These are phyloP conservation scores for Thalpophila matura DNA, from an alignment of 2,888 invertebrate species.

Conservation along the genomic window DNA sequence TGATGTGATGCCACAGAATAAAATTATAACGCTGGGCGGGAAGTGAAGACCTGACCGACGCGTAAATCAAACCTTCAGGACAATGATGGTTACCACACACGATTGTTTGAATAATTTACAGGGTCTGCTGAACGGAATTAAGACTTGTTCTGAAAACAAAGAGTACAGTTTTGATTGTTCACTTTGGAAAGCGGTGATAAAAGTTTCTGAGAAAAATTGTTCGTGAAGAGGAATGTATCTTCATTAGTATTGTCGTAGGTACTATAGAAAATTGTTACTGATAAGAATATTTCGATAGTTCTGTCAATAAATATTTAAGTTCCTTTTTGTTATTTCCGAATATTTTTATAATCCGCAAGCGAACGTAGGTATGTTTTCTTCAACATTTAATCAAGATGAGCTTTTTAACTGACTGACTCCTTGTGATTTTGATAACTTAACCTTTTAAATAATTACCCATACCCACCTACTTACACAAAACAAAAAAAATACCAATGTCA, in stretches of 20 bases:
- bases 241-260: conserved; percentile 48
- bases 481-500: conserved; percentile 26
- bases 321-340: too few relatives aligned
- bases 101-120: conserved; percentile 46
- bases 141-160: conserved; percentile 12
- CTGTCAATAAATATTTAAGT: not conserved
- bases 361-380: too few relatives aligned
- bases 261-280: conserved; percentile 13
- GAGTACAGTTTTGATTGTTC: conserved; percentile 24
- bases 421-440: not conserved
- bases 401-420: too few relatives aligned
- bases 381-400: too few relatives aligned
- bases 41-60: conserved; percentile 83
- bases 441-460: not conserved
- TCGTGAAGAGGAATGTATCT: conserved; percentile 39
- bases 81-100: conserved; percentile 59
- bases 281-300: conserved; percentile 3
- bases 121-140: conserved; percentile 16
- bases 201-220: conserved; percentile 38
- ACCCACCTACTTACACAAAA: not conserved
- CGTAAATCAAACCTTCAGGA: conserved; percentile 79
- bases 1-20: conserved; percentile 65
- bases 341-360: too few relatives aligned
- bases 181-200: conserved; percentile 36
- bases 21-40: conserved; percentile 84